Conservation (phyloP, 2,888 invertebrate genomes). For the Synergus japonicus region DNA sequence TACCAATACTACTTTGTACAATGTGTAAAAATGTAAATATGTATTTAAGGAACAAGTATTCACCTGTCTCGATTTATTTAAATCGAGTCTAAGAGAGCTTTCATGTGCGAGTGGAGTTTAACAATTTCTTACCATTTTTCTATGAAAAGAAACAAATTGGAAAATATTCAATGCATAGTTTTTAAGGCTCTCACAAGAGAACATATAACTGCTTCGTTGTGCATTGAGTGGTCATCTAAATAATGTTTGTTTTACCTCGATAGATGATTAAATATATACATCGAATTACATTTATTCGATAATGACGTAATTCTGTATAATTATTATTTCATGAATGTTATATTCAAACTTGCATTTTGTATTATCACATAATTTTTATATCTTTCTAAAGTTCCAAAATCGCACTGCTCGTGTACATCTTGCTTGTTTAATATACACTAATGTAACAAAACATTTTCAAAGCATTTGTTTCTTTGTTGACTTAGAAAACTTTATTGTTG, state of each 20-base stretch:
- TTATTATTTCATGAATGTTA: background rate
- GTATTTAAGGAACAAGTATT: slow-evolving; percentile 21
- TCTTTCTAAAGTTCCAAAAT: slow-evolving; percentile 26
- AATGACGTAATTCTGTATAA: background rate
- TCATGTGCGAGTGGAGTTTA: slow-evolving; percentile 24
- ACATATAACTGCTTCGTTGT: slow-evolving; percentile 34
- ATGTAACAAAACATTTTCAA: slow-evolving; percentile 11
- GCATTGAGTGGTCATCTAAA: slow-evolving; percentile 15
- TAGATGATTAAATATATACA: background rate
- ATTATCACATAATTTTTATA: slow-evolving; percentile 8
- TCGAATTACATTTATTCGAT: slow-evolving; percentile 3
- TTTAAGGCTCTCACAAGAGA: slow-evolving; percentile 13
- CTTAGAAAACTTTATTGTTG: background rate
- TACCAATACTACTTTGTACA: slow-evolving; percentile 23
- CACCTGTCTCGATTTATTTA: background rate
- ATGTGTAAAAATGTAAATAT: slow-evolving; percentile 39
- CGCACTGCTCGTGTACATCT: slow-evolving; percentile 18
- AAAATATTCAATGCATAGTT: background rate
- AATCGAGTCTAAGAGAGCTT: slow-evolving; percentile 24
- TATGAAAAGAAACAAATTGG: slow-evolving; percentile 19
- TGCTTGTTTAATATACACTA: slow-evolving; percentile 29
- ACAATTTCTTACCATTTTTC: slow-evolving; percentile 30
- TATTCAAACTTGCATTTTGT: background rate
- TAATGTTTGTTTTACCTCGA: slow-evolving; percentile 1
- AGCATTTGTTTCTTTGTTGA: slow-evolving; percentile 6